Evolutionary conservation across 2,113 vertebrate genomes (phyloP).

Genomic region (Sapayoa aenigma): DNA sequence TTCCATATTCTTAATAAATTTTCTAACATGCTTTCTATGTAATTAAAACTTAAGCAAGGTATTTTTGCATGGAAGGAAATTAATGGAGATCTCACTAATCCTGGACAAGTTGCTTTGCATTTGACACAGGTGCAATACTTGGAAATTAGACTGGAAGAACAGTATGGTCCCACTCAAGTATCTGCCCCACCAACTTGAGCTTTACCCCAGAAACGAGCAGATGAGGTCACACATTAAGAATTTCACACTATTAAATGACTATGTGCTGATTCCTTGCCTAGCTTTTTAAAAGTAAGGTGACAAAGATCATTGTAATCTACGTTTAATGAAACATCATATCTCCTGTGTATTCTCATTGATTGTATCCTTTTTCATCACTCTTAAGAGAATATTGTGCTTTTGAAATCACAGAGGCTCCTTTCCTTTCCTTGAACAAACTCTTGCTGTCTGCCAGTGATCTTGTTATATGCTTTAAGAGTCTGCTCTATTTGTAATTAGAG

Average conservation of each 20-base stretch:
- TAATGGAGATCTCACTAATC: not conserved
- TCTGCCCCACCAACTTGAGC: not conserved
- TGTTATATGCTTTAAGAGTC: not conserved
- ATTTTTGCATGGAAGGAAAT: not conserved
- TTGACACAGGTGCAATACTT: not conserved
- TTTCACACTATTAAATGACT: slow-evolving; percentile 3
- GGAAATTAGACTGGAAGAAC: not conserved
- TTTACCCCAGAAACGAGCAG: not conserved
- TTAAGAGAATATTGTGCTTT: slow-evolving; percentile 5
- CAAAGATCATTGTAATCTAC: slow-evolving; percentile 39
- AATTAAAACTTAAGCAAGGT: not conserved
- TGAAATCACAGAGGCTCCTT: not conserved
- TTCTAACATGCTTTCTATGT: not conserved
- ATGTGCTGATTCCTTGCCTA: not conserved
- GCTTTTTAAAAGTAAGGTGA: slow-evolving; percentile 15
- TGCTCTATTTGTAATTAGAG: not conserved
- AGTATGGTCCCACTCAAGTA: not conserved
- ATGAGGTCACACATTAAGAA: not conserved
- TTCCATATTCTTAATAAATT: not conserved
- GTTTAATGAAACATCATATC: slow-evolving; percentile 36
- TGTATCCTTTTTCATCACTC: not conserved
- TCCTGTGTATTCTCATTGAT: slow-evolving; percentile 23
- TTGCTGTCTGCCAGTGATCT: not conserved
- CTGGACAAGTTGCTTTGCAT: not conserved
- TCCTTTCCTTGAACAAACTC: not conserved